Conservation (phyloP, 37 sponge, comb jelly and placozoan species). For the Crambe crambe region DNA sequence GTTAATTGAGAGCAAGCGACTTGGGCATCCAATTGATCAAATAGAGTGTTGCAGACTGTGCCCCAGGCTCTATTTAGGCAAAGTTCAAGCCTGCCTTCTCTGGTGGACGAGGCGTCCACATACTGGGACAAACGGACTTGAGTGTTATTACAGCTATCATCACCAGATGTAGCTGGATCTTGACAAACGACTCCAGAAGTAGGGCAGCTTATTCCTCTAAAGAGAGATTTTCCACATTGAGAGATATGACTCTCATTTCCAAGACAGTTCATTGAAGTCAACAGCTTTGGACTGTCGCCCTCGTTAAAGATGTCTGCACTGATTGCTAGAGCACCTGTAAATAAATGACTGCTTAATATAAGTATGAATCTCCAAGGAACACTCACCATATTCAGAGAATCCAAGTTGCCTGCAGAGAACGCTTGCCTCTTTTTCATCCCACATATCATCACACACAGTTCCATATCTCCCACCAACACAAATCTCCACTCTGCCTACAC, state of each 20-base stretch:
- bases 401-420: constrained; percentile 41
- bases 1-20: neutral
- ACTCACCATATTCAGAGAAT: constrained; percentile 44
- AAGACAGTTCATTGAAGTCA: neutral
- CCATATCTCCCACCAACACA: constrained; percentile 44
- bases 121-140: neutral
- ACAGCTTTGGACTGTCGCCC: neutral
- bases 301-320: neutral
- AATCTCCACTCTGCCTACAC: constrained; percentile 46
- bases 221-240: neutral
- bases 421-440: constrained; percentile 39
- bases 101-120: neutral
- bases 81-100: neutral
- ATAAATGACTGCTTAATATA: neutral
- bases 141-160: neutral
- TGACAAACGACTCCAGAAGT: neutral
- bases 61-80: constrained; percentile 7
- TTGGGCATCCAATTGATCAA: neutral
- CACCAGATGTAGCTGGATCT: neutral
- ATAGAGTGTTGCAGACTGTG: neutral
- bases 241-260: neutral
- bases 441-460: constrained; percentile 29
- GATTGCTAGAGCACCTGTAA: neutral
- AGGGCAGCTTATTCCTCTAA: neutral
- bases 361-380: neutral